Percentiles rank a stretch among this genome's conserved stretches.
Evolutionary conservation across 2,888 invertebrate genomes (phyloP).

Genomic region (Acanthoscelides obtectus): DNA sequence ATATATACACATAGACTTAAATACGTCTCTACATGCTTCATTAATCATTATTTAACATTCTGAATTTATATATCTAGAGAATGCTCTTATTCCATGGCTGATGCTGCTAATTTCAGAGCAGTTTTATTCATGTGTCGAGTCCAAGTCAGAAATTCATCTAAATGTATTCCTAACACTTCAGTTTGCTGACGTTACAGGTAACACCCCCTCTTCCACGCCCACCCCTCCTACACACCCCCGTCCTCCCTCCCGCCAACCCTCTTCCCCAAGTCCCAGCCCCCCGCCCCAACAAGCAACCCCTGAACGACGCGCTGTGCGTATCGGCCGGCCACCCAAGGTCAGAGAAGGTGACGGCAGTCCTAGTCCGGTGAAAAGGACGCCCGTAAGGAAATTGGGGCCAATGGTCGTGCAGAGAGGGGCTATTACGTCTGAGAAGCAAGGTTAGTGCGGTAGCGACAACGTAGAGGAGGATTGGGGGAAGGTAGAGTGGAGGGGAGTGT

Average conservation of each 20-base stretch:
- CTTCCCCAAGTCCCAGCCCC: background rate
- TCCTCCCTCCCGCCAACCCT: background rate
- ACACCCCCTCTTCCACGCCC: constrained; percentile 1
- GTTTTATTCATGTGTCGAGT: too few relatives aligned
- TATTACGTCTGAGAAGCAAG: background rate
- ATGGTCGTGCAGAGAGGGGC: background rate
- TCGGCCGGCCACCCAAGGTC: background rate
- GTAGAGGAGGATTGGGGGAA: background rate
- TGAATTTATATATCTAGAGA: too few relatives aligned
- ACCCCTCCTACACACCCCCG: constrained; percentile 10
- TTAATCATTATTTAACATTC: too few relatives aligned
- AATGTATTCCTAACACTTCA: too few relatives aligned
- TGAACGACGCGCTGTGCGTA: background rate
- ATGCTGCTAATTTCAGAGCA: too few relatives aligned
- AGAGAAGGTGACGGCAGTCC: too few relatives aligned
- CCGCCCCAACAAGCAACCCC: background rate
- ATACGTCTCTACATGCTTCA: too few relatives aligned
- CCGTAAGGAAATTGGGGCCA: constrained; percentile 4
- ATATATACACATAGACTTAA: too few relatives aligned
- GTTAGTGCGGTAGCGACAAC: background rate
- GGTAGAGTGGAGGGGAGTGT: too few relatives aligned
- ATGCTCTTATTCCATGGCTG: too few relatives aligned
- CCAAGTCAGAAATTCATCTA: too few relatives aligned
- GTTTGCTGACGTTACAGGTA: too few relatives aligned
- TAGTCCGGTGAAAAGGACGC: background rate